These are phyloP conservation scores for Virgularia gustaviana DNA, from an alignment of 92 coral and sea anemone species.

Conservation along the genomic window DNA sequence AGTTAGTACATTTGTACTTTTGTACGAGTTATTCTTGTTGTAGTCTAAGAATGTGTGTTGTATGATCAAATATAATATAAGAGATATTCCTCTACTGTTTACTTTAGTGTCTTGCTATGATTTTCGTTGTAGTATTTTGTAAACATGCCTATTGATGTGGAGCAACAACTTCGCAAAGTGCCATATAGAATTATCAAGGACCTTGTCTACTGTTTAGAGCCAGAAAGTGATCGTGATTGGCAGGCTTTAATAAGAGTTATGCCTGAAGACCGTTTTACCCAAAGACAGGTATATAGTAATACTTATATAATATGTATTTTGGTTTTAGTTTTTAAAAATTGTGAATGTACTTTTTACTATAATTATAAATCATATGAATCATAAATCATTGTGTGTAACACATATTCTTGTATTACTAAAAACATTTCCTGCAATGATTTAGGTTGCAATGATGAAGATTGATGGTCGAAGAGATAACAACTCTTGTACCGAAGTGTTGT, in stretches of 20 bases:
- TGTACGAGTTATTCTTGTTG: too few relatives aligned
- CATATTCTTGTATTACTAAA: too few relatives aligned
- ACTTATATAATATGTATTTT: too few relatives aligned
- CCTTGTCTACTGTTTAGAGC: slow-evolving; percentile 57
- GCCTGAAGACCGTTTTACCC: slow-evolving; percentile 61
- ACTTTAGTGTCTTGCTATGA: background rate
- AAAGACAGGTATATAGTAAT: slow-evolving; percentile 67
- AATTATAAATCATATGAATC: too few relatives aligned
- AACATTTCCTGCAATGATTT: background rate
- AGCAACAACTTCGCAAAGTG: slow-evolving; percentile 63
- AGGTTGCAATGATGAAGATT: slow-evolving; percentile 2
- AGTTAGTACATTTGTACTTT: too few relatives aligned
- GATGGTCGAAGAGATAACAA: slow-evolving; percentile 42
- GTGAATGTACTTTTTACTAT: too few relatives aligned
- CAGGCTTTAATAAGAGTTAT: slow-evolving; percentile 68
- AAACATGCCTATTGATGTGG: slow-evolving; percentile 21
- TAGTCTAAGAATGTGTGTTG: too few relatives aligned
- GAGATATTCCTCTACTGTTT: background rate
- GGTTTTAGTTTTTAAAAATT: background rate
- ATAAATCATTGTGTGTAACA: too few relatives aligned
- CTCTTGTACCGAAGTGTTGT: slow-evolving; percentile 56
- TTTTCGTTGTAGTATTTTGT: background rate
- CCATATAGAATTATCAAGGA: slow-evolving; percentile 51
- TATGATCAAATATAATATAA: too few relatives aligned
- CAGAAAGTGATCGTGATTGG: slow-evolving; percentile 68